phyloP scores from a whole-genome alignment of 1,140 invertebrate genomes.

The Musca vetustissima region DNA sequence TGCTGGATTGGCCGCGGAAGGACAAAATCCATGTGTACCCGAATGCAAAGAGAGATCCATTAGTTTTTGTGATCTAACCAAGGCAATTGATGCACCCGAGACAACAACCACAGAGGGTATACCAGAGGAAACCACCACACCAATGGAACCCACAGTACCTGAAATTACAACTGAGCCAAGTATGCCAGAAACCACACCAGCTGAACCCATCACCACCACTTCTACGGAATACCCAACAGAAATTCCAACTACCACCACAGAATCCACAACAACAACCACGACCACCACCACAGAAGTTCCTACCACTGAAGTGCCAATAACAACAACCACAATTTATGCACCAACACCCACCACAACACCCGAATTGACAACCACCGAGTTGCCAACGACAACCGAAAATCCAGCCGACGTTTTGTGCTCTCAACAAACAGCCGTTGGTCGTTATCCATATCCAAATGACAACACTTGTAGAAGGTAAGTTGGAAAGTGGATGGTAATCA shows the following conservation, averaged over 20 bases:
- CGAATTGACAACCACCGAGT: neutral
- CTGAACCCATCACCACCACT: neutral
- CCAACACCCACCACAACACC: conserved; percentile 1
- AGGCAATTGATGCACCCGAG: conserved; percentile 14
- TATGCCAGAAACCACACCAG: neutral
- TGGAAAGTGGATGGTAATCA: neutral
- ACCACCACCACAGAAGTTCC: neutral
- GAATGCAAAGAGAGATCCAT: conserved; percentile 7
- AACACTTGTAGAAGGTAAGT: conserved; percentile 39
- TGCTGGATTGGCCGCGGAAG: neutral
- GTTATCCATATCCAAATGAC: conserved; percentile 40
- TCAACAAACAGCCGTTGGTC: conserved; percentile 25
- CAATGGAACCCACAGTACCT: neutral
- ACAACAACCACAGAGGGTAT: neutral
- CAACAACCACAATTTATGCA: neutral
- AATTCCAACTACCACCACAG: conserved; percentile 1
- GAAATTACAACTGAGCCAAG: neutral
- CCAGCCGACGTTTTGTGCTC: conserved; percentile 13
- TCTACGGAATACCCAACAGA: neutral
- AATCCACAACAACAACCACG: neutral
- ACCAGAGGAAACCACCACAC: conserved; percentile 20
- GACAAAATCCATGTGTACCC: conserved; percentile 31
- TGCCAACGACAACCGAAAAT: conserved; percentile 8
- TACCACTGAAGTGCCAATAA: conserved; percentile 1
- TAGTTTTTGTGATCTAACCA: conserved; percentile 34